phyloP scores from a whole-genome alignment of 2,888 invertebrate species.

The Troides aeacus region DNA sequence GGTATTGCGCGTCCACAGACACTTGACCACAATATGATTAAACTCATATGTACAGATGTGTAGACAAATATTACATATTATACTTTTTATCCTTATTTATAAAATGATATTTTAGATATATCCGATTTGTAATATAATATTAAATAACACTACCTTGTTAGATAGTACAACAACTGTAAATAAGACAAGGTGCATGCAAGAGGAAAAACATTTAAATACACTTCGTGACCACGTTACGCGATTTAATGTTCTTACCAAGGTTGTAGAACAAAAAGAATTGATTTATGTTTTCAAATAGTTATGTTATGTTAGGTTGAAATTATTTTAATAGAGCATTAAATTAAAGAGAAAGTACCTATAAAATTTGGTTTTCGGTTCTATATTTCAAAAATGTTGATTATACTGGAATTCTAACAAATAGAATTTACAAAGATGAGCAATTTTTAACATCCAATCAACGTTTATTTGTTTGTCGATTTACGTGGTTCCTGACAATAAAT shows the following conservation, averaged over 20 bases:
- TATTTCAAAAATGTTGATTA: too few relatives aligned
- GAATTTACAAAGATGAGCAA: too few relatives aligned
- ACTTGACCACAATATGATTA: conserved; percentile 20
- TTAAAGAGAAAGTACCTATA: too few relatives aligned
- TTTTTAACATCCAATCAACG: too few relatives aligned
- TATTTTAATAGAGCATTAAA: too few relatives aligned
- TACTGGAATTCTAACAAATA: too few relatives aligned
- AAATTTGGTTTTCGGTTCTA: too few relatives aligned
- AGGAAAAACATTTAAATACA: conserved; percentile 16
- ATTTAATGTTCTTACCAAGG: conserved; percentile 11
- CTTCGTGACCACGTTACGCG: conserved; percentile 10
- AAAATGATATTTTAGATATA: background rate
- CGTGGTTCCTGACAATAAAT: too few relatives aligned
- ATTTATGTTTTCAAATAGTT: background rate
- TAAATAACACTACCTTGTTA: background rate
- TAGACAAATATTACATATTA: conserved; percentile 13
- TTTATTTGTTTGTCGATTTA: too few relatives aligned
- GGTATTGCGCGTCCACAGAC: background rate
- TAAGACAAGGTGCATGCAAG: background rate
- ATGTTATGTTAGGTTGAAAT: background rate
- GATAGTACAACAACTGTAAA: conserved; percentile 5
- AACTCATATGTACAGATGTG: conserved; percentile 17
- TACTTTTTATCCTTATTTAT: background rate
- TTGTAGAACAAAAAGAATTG: conserved; percentile 9
- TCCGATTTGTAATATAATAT: background rate